These are phyloP conservation scores for Neomorphus geoffroyi DNA, from an alignment of 2,797 vertebrate genomes.

Conservation along the genomic window DNA sequence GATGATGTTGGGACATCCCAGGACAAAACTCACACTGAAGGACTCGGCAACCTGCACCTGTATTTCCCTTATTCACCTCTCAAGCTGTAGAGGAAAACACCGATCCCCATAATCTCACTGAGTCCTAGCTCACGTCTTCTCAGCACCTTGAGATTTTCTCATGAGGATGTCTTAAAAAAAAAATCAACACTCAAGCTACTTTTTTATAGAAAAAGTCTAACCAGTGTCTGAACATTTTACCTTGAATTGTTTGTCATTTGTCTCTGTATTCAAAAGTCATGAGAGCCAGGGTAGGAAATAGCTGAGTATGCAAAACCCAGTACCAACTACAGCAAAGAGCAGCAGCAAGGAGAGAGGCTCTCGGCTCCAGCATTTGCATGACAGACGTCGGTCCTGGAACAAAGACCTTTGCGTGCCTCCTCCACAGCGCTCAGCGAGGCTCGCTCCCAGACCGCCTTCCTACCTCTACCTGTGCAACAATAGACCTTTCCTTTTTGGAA, in stretches of 20 bases:
- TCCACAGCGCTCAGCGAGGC: neutral
- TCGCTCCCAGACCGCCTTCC: neutral
- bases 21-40: neutral
- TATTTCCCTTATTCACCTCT: neutral
- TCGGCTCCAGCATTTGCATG: neutral
- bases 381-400: accelerated
- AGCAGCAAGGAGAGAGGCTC: neutral
- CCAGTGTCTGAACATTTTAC: neutral
- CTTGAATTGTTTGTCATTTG: neutral
- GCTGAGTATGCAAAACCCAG: neutral
- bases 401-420: neutral
- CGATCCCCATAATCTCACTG: neutral
- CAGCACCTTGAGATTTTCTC: neutral
- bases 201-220: neutral
- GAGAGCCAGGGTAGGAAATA: neutral
- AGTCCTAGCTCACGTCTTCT: neutral
- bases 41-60: neutral
- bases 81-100: neutral
- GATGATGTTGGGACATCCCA: neutral
- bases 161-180: neutral
- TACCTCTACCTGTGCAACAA: accelerated
- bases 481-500: neutral
- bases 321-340: neutral
- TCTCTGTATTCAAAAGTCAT: neutral
- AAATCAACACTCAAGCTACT: neutral